Base-by-base conservation (phyloP, 2,113 vertebrate species). In the Blennius ocellaris region DNA sequence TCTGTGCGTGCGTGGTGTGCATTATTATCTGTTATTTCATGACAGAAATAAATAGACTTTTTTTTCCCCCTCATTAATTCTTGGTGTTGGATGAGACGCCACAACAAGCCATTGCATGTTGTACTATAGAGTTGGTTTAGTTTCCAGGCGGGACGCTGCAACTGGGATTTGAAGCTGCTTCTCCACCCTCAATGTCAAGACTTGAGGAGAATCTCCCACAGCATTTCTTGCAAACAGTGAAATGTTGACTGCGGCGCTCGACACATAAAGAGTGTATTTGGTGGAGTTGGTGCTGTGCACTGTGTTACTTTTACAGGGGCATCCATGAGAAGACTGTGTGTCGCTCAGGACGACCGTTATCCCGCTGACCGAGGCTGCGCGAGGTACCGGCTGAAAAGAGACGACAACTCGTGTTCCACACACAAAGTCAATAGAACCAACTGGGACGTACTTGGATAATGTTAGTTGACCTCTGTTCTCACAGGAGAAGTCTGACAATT, bases 241-340 rank as follows among this genome's bases (percentile, higher is more conserved):
- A 71, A 92, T 60, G 53, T 87, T 87, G 53, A 76, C 66, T 1
- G 87, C 66, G 36, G 89, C 84, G 52, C 87, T 68, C 0, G 86
- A 78, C 21, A 90, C 72, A 38, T 73, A 50, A 3, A 17, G 43
- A 0, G 11, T 78, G 67, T 75, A 50, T 5, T 10, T 40, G 10
- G 64, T 80, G 1, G 6, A 6, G 7, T 2, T 6, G 6, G 5
- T 59, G 6, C 3, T 2, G 17, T 37, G 39, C 40, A 1, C 49
- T 14, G 11, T 68, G 50, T 52, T n/a, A 14, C 1, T 44, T 5
- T 3, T 15, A 77, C 91, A 93, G 6, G 66, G 70, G 60, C 81
- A 84, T 40, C 21, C 8, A 3, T 1, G n/a, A 10, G 39, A 65
- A 6, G 49, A 76, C 12, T 78, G 82, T 2, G 73, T 77, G 73